Percentiles rank a stretch among this genome's conserved stretches.
phyloP scores from a whole-genome alignment of 2,797 vertebrate species.

The Odontamblyopus lacepedii region DNA sequence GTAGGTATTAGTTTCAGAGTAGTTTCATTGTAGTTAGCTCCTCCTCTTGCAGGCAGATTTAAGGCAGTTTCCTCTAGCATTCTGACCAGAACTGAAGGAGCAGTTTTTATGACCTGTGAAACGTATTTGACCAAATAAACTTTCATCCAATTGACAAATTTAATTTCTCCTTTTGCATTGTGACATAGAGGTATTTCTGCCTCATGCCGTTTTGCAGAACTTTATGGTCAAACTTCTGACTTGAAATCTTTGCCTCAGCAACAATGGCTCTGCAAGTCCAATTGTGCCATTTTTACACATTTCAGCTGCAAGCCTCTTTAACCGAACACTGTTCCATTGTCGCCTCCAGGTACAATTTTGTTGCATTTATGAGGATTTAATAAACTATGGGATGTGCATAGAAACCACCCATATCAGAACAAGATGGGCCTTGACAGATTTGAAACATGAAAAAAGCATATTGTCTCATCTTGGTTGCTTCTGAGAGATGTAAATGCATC shows the following conservation, averaged over 20 bases:
- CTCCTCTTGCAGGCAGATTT: no score
- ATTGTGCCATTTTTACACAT: slow-evolving; percentile 1
- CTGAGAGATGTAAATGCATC: slow-evolving; percentile 4
- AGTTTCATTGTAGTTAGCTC: no score
- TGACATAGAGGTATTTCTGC: no score
- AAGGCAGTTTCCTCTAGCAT: no score
- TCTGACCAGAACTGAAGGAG: no score
- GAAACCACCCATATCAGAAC: not conserved
- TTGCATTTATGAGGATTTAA: not conserved
- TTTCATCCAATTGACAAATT: no score
- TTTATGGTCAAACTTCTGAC: not conserved
- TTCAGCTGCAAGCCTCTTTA: not conserved
- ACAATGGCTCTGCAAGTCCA: not conserved
- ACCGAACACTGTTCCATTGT: not conserved
- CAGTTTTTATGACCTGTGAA: no score
- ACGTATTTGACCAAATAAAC: no score
- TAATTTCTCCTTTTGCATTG: no score
- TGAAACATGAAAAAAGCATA: not conserved
- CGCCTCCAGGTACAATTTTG: not conserved
- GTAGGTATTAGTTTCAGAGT: no score
- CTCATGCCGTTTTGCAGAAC: no score
- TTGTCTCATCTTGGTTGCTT: not conserved
- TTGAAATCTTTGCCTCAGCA: not conserved
- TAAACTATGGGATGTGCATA: not conserved
- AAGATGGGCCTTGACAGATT: not conserved